Percentiles rank a stretch among this genome's conserved stretches.
phyloP scores from a whole-genome alignment of 2,113 vertebrate genomes.

The Ctenomys sociabilis region DNA sequence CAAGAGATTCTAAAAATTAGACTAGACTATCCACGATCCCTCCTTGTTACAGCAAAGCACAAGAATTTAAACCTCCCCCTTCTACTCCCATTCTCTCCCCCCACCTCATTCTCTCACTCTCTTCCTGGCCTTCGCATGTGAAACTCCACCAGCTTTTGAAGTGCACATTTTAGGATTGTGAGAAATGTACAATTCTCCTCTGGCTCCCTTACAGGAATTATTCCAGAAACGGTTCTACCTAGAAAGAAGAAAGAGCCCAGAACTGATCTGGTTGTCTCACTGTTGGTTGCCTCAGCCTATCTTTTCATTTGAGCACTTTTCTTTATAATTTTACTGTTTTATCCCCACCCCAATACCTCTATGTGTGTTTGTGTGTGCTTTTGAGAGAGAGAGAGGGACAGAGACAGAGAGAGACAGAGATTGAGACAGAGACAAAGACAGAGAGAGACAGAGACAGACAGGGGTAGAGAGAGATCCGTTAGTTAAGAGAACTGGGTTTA shows the following conservation, averaged over 20 bases:
- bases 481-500: slow-evolving; percentile 36
- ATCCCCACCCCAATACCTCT: background rate
- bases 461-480: too few species aligned
- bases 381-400: too few species aligned
- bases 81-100: background rate
- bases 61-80: background rate
- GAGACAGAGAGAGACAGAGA: too few species aligned
- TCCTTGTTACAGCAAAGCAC: slow-evolving; percentile 2
- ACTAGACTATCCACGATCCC: background rate
- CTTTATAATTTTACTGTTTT: slow-evolving; percentile 33
- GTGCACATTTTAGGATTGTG: background rate
- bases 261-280: background rate
- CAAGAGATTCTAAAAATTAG: background rate
- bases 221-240: background rate
- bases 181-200: background rate
- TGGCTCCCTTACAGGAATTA: background rate
- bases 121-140: background rate
- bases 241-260: background rate
- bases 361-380: slow-evolving; percentile 13
- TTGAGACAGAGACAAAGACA: too few species aligned
- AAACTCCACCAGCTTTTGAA: background rate
- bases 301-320: slow-evolving; percentile 5
- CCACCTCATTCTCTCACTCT: background rate
- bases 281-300: background rate
- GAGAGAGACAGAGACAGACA: too few species aligned